Evolutionary conservation across 2,113 vertebrate genomes (phyloP).

Genomic region (Perccottus glenii): DNA sequence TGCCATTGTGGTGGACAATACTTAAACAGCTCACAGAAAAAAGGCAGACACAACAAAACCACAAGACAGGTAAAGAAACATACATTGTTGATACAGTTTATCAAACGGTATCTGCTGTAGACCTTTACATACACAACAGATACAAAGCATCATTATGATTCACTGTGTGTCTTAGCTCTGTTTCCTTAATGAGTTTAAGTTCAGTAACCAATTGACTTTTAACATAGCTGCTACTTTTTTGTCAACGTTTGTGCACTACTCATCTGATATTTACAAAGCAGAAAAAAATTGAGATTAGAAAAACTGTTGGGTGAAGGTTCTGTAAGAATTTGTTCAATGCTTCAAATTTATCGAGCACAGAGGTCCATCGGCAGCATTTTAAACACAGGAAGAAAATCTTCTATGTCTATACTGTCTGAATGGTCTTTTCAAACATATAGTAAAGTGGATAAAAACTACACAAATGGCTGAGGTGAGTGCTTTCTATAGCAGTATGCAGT

Average conservation of each 20-base stretch:
- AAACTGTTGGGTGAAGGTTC: too few relatives aligned
- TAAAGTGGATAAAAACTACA: neutral
- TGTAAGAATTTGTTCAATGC: too few relatives aligned
- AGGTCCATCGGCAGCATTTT: neutral
- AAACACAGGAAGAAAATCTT: neutral
- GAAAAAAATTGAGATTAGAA: too few relatives aligned
- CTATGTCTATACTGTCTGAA: neutral
- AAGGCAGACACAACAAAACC: too few relatives aligned
- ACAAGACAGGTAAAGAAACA: too few relatives aligned
- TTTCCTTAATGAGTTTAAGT: neutral
- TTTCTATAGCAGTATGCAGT: neutral
- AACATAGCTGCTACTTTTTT: neutral
- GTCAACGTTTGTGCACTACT: too few relatives aligned
- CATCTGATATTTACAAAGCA: too few relatives aligned
- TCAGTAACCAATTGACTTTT: neutral
- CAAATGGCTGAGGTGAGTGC: neutral
- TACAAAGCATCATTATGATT: slow-evolving; percentile 7
- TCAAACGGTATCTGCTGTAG: slow-evolving; percentile 4
- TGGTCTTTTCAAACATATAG: neutral
- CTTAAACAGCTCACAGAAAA: too few relatives aligned
- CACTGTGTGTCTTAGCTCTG: neutral
- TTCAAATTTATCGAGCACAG: too few relatives aligned
- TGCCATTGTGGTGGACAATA: too few relatives aligned
- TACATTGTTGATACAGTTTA: too few relatives aligned
- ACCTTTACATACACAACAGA: slow-evolving; percentile 13